These are phyloP conservation scores for Regulus satrapa DNA, from an alignment of 2,113 vertebrate species.

Conservation along the genomic window DNA sequence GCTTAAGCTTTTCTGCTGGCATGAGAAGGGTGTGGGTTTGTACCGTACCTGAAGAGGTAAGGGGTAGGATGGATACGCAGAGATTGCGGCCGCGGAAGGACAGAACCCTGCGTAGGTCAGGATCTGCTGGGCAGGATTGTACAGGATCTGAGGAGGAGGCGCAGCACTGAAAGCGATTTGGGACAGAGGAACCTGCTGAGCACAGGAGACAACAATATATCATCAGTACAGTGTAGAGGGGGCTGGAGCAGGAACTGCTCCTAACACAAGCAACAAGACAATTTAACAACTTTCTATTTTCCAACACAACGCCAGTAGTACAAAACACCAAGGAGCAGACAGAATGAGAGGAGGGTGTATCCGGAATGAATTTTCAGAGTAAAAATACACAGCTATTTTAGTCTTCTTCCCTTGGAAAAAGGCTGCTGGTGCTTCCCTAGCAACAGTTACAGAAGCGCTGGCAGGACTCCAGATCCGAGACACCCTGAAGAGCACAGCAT, in stretches of 20 bases:
- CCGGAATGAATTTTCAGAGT: neutral
- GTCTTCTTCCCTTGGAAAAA: neutral
- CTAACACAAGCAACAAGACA: neutral
- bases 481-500: neutral
- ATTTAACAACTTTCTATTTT: neutral
- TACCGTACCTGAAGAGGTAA: constrained; percentile 84
- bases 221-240: neutral
- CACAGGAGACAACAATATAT: neutral
- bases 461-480: neutral
- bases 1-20: neutral
- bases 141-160: constrained; percentile 84
- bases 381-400: constrained; percentile 21
- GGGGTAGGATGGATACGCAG: constrained; percentile 83
- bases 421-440: neutral
- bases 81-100: constrained; percentile 72
- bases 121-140: constrained; percentile 89
- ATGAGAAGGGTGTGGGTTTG: neutral
- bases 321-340: neutral
- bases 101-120: constrained; percentile 83
- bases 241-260: neutral
- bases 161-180: constrained; percentile 72
- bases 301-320: neutral
- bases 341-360: neutral
- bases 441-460: neutral
- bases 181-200: constrained; percentile 76